Base-by-base conservation (phyloP, 2,113 vertebrate genomes). In the Propithecus coquereli region DNA sequence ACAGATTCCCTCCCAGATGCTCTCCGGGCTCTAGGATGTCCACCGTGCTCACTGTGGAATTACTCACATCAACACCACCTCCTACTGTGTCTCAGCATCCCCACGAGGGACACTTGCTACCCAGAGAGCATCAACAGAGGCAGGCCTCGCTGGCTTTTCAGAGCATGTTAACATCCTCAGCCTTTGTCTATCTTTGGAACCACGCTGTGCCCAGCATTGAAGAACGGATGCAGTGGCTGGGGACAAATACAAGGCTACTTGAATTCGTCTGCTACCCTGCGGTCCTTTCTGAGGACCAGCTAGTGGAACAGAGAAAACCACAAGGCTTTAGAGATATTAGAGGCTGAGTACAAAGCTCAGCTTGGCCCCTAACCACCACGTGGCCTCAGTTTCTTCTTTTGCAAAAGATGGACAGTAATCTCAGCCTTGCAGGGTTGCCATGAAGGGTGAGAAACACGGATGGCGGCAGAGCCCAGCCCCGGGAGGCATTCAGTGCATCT, bases 121-220 rank as follows among this genome's bases (percentile, higher is more conserved):
- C 95, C 95, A 93, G 94, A 79, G 7, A 84, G 74, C 89, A 93
- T 32, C 76, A 40, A 87, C 32, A n/a, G 43, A 71, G 94, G 68
- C 27, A 23, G 40, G 59, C 6, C 61, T 47, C 22, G 0, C 66
- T 54, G 11, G 59, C 61, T 74, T 74, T 87, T 17, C 82, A 3
- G 50, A 37, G 68, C 23, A 0, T 27, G 18, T 76, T 18, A 50
- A 82, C 34, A 70, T 81, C 71, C 65, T 88, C 59, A 34, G 77
- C 50, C 76, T 90, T 85, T 61, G 20, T 87, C 84, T 74, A 5
- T 87, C 92, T 89, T 73, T 87, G 92, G 93, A 90, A 54, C 3
- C 32, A 50, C 23, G 27, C n/a, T 43, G 65, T 43, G 23, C 27
- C 94, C 45, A 16, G 61, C n/a, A 32, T 2, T 34, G 68, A 80